Evolutionary conservation across 2,888 invertebrate species (phyloP), one percentile per base, ranked within the genome.

Genomic region (Nomada lathburiana): DNA sequence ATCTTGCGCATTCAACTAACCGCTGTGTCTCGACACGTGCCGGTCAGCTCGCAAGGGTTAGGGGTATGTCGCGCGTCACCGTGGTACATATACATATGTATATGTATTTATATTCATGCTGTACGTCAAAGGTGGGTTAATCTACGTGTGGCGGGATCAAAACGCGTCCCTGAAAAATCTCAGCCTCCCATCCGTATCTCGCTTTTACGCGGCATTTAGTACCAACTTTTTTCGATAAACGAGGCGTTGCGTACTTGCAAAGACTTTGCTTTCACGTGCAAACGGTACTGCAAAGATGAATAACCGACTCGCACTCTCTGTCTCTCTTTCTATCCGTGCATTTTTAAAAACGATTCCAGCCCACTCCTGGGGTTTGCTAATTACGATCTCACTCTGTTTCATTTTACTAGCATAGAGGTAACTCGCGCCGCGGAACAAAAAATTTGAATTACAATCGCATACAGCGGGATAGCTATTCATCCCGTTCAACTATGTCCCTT

Each of bases 11-110:
- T 80, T 78, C 71, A 79, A 83, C 78, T 80, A 76, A 77, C 79
- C 79, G 80, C 55, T 75, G 69, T 83, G 83, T 79, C 82, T 57
- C 50, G 73, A 78, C 84, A 86, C 71, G 83, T 79, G 85, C 82
- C 76, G 84, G 76, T 83, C 84, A 82, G 69, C 69, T 60, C 72
- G 52, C 52, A 53, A 79, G 74, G 73, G 53, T 53, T 72, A 26
- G 55, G 59, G 78, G 63, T 71, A 59, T 74, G 59, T 62, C 73
- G 23, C 62, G 52, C 83, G 52, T 73, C 67, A 62, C 73, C 42
- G 50, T 64, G 44, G 55, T 55, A 63, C 82, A 60, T 69, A 42
- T 73, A 62, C 80, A 42, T 44, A 62, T 20, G 29, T 16, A 52
- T 52, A 62, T 67, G 69, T 67, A 79, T 82, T 76, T 73, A 64